These are phyloP conservation scores for Protaetia brevitarsis DNA, from an alignment of 1,140 invertebrate genomes.

Conservation along the genomic window DNA sequence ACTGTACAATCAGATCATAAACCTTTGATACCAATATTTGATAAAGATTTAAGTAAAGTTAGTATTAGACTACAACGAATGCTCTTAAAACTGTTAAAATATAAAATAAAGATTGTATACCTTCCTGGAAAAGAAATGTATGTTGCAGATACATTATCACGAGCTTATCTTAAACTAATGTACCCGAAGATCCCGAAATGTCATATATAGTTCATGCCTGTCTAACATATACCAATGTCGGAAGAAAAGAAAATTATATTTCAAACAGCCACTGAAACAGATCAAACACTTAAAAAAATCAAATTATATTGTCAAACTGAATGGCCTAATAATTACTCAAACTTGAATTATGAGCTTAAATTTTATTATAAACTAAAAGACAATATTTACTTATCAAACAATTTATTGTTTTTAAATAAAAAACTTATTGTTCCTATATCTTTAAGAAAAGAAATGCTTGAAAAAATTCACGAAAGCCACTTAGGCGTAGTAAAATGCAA, in stretches of 20 bases:
- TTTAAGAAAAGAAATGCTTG: slow-evolving; percentile 27
- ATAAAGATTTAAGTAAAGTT: slow-evolving; percentile 47
- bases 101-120: slow-evolving; percentile 44
- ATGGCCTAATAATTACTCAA: slow-evolving; percentile 28
- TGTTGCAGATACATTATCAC: slow-evolving; percentile 36
- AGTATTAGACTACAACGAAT: slow-evolving; percentile 43
- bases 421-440: slow-evolving; percentile 4
- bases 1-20: slow-evolving; percentile 51
- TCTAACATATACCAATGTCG: slow-evolving; percentile 23
- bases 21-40: slow-evolving; percentile 48
- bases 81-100: slow-evolving; percentile 31
- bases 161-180: slow-evolving; percentile 26
- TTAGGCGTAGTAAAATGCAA: slow-evolving; percentile 28
- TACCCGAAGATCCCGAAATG: slow-evolving; percentile 26
- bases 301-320: slow-evolving; percentile 12
- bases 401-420: slow-evolving; percentile 25
- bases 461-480: slow-evolving; percentile 31
- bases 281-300: slow-evolving; percentile 12
- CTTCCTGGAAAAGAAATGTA: slow-evolving; percentile 33
- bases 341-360: slow-evolving; percentile 24
- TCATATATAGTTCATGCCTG: slow-evolving; percentile 25
- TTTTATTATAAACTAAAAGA: slow-evolving; percentile 28
- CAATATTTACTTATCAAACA: slow-evolving; percentile 26
- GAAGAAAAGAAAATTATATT: slow-evolving; percentile 9
- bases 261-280: slow-evolving; percentile 8